Conservation (phyloP, 2,888 invertebrate species). For the Geotrupes spiniger region DNA sequence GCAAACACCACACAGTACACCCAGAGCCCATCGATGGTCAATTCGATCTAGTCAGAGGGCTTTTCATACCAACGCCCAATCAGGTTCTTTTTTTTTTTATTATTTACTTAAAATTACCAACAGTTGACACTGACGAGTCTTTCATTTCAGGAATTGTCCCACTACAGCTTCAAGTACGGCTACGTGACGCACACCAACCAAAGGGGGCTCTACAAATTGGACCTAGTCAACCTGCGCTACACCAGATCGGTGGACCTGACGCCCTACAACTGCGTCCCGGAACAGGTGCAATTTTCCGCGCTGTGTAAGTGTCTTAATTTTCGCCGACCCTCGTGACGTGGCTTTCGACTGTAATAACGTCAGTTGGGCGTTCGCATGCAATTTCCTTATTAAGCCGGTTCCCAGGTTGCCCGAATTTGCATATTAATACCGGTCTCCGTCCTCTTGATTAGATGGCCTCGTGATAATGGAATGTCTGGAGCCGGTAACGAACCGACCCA, state of each 20-base stretch:
- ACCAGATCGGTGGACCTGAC: constrained; percentile 68
- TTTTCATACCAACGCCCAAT: constrained; percentile 60
- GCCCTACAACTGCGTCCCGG: constrained; percentile 70
- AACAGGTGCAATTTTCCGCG: constrained; percentile 66
- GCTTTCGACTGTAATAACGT: too few species aligned
- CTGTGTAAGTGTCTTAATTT: constrained; percentile 59
- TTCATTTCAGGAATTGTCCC: constrained; percentile 52
- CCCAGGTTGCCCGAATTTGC: background rate
- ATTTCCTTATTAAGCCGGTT: too few species aligned
- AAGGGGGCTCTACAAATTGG: constrained; percentile 69
- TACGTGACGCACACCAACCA: constrained; percentile 73
- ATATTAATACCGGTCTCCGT: constrained; percentile 1
- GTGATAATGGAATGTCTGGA: constrained; percentile 69
- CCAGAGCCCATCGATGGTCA: constrained; percentile 74
- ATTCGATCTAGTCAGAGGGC: constrained; percentile 66
- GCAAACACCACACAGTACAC: constrained; percentile 70
- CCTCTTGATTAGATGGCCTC: constrained; percentile 60
- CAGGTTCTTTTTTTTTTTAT: constrained; percentile 51
- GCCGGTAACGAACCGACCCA: constrained; percentile 60
- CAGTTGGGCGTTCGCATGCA: too few species aligned
- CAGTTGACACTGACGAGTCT: too few species aligned
- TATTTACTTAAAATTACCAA: too few species aligned
- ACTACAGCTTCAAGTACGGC: constrained; percentile 64
- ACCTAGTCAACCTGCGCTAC: constrained; percentile 68
- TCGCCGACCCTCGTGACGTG: too few species aligned